Evolutionary conservation across 2,113 vertebrate species (phyloP), one percentile per base, ranked within the genome.

Genomic region (Thalassarche chlororhynchos): DNA sequence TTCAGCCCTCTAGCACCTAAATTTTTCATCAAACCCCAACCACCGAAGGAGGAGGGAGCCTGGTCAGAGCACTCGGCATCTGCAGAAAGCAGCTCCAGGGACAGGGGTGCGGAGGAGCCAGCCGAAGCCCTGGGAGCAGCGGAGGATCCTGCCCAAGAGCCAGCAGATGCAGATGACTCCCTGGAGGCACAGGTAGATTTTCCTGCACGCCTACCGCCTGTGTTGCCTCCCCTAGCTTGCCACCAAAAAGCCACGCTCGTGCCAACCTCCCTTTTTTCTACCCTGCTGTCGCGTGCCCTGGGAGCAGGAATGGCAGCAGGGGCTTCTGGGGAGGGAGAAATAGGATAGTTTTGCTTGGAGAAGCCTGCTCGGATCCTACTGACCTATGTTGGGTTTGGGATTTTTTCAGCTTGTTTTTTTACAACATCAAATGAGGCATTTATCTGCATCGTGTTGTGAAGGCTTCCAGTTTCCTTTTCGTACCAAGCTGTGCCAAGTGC

Each of bases 21-120:
- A 23, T 78, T 42, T 31, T 51, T 52, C 62, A 19, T 7, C 42
- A 20, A 90, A 17, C 8, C 6, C 10, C 68, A 29, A 31, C 7
- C 62, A 21, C 20, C 1, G 2, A 29, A 69, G 54, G 70, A 94
- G 38, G 47, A 58, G 7, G 60, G 17, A n/a, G 14, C 10, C 16
- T 3, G 2, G 6, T 5, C 1, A 0, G 51, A 58, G 12, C 6
- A 0, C 17, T 11, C 6, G 0, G 9, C 2, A 0, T 2, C 44
- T 49, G 18, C 12, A 52, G 47, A 6, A 42, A 69, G 42, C 10
- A 26, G 16, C 36, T 40, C 2, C 10, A 8, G 26, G 17, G 11
- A 10, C 3, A 5, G 32, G 36, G 11, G 4, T 4, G 1, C 2
- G 4, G 49, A 79, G 57, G 46, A 72, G 38, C 4, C 34, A 20